Conservation (phyloP, 2,797 vertebrate species). For the Cygnus olor region DNA sequence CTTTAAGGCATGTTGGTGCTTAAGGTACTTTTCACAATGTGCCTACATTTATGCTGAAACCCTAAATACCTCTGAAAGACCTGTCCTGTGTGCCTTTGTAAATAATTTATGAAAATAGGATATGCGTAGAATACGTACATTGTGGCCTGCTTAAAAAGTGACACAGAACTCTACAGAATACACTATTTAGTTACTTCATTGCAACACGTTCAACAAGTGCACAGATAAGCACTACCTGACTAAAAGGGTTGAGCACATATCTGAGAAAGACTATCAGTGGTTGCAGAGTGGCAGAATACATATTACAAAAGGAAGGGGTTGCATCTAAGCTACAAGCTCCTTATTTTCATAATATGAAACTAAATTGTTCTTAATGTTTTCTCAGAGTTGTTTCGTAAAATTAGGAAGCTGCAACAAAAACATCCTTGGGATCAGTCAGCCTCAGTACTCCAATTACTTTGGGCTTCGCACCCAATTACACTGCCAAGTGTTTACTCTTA, state of each 20-base stretch:
- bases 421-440: neutral
- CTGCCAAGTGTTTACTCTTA: conserved; percentile 41
- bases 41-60: neutral
- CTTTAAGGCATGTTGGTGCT: neutral
- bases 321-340: neutral
- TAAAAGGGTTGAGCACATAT: neutral
- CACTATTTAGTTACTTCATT: conserved; percentile 40
- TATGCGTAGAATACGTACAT: neutral
- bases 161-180: conserved; percentile 52
- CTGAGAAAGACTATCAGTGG: neutral
- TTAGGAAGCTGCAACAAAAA: conserved; percentile 14
- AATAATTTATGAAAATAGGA: neutral
- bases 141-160: conserved; percentile 59
- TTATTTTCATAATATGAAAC: neutral
- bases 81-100: conserved; percentile 15
- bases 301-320: neutral
- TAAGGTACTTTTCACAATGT: neutral
- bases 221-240: neutral
- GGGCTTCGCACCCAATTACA: conserved; percentile 12
- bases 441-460: conserved; percentile 47
- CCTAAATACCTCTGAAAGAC: neutral
- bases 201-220: conserved; percentile 7
- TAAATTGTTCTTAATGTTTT: neutral
- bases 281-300: neutral
- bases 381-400: conserved; percentile 29